phyloP scores from a whole-genome alignment of 2,113 vertebrate genomes.

The Heloderma charlesbogerti region DNA sequence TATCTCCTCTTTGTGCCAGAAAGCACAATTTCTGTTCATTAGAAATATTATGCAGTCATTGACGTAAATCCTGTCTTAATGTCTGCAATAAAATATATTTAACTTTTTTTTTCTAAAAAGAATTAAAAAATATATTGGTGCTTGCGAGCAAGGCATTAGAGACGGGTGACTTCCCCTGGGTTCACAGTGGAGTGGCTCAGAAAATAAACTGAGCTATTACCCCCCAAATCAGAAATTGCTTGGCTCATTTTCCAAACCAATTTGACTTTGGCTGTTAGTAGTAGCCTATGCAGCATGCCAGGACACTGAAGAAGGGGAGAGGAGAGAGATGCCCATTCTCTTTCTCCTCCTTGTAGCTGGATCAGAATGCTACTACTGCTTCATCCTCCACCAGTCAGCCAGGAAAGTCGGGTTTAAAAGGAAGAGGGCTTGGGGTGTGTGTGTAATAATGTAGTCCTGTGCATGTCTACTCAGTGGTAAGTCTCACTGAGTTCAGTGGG shows the following conservation, averaged over 20 bases:
- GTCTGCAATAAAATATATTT: conserved; percentile 50
- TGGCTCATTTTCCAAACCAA: neutral
- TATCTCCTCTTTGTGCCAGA: conserved; percentile 22
- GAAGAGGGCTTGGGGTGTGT: too few species aligned
- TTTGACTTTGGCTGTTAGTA: neutral
- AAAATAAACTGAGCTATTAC: neutral
- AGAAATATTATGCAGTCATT: conserved; percentile 44
- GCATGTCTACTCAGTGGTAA: neutral
- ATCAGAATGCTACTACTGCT: neutral
- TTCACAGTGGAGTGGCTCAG: neutral
- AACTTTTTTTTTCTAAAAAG: neutral
- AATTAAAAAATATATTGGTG: too few species aligned
- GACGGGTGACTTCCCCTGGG: neutral
- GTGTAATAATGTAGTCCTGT: neutral
- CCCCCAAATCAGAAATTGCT: neutral
- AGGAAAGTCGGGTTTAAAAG: neutral
- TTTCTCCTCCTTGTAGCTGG: neutral
- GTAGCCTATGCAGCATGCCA: neutral
- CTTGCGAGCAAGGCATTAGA: neutral
- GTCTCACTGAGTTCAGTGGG: neutral
- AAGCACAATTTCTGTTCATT: conserved; percentile 45
- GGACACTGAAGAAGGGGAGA: neutral
- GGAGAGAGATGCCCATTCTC: too few species aligned
- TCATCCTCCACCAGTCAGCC: neutral
- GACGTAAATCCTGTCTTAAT: conserved; percentile 38